These are phyloP conservation scores for Elgaria multicarinata DNA, from an alignment of 2,113 vertebrate genomes.

Conservation along the genomic window DNA sequence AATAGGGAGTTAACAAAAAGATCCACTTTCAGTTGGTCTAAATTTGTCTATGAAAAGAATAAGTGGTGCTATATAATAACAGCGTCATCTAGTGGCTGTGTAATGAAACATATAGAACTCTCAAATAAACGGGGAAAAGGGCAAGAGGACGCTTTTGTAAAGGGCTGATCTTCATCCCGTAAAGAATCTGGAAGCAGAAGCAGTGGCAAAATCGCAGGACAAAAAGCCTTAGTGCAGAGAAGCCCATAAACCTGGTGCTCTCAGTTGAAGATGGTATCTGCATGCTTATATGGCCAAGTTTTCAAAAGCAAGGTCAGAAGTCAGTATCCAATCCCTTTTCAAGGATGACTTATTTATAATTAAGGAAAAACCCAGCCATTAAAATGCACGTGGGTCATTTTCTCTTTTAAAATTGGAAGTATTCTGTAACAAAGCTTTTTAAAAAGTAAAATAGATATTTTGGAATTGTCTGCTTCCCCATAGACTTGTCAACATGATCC, in stretches of 20 bases:
- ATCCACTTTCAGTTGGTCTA: no score
- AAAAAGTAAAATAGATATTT: slow-evolving; percentile 3
- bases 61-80: no score
- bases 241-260: background rate
- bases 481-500: slow-evolving; percentile 16
- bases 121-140: no score
- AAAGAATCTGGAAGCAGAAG: no score
- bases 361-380: background rate
- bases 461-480: background rate
- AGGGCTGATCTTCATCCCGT: no score
- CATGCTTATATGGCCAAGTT: background rate
- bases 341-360: background rate
- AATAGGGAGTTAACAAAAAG: no score
- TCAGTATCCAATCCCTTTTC: background rate
- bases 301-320: background rate
- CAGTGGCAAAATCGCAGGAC: no score
- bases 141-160: no score
- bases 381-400: background rate
- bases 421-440: background rate
- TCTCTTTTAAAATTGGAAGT: background rate
- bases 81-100: no score
- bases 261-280: background rate
- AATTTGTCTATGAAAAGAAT: no score
- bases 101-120: no score
- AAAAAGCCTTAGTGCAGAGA: no score